Conservation (phyloP, 2,888 invertebrate species). For the Chydorus sphaericus region DNA sequence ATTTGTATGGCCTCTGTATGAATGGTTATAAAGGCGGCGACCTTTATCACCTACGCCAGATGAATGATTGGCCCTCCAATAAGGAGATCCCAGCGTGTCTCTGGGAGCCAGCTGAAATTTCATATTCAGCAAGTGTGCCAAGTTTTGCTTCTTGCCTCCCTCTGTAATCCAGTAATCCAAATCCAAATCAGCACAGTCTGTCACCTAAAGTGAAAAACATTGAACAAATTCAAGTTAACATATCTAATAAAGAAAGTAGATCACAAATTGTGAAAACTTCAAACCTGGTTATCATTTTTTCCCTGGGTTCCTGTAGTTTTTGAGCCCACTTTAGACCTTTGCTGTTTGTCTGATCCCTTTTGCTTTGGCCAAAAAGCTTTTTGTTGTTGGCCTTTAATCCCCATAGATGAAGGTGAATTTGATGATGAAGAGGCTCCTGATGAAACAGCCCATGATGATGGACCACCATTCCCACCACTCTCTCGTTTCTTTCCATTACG, state of each 20-base stretch:
- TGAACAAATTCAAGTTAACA: background rate
- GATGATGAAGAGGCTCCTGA: too few relatives aligned
- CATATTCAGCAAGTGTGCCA: conserved; percentile 76
- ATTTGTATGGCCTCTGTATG: conserved; percentile 43
- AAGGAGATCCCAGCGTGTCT: conserved; percentile 25
- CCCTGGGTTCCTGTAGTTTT: background rate
- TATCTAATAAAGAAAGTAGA: background rate
- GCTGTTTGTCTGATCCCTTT: background rate
- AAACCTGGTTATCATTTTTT: conserved; percentile 3
- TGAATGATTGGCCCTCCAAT: conserved; percentile 15
- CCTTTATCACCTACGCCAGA: conserved; percentile 9
- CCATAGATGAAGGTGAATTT: too few relatives aligned
- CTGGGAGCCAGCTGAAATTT: conserved; percentile 61
- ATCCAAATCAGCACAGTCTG: conserved; percentile 2
- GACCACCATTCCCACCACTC: background rate
- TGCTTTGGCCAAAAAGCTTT: background rate
- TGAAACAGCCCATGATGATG: background rate
- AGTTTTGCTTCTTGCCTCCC: conserved; percentile 65
- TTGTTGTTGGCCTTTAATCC: too few relatives aligned
- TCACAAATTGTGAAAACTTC: too few relatives aligned
- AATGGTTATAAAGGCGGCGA: conserved; percentile 25
- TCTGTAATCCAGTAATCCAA: conserved; percentile 1
- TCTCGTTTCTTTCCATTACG: background rate
- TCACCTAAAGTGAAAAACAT: background rate
- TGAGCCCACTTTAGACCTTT: background rate